Conservation (phyloP, 2,113 vertebrate species). For the Herpailurus yagouaroundi region DNA sequence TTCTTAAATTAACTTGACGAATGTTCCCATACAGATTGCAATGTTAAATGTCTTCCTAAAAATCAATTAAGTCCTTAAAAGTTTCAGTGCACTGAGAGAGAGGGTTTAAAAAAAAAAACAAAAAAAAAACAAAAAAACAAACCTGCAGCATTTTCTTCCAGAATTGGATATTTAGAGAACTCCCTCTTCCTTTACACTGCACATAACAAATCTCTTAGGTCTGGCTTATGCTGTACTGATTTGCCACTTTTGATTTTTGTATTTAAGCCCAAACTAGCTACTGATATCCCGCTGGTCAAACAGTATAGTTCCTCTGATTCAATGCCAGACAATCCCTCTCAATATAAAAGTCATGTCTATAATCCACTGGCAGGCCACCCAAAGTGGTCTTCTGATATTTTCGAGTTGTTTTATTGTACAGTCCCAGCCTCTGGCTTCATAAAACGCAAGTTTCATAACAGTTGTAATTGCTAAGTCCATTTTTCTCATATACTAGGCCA, state of each 20-base stretch:
- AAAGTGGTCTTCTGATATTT: constrained; percentile 74
- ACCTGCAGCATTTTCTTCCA: constrained; percentile 23
- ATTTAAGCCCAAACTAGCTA: constrained; percentile 62
- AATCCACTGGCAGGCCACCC: constrained; percentile 51
- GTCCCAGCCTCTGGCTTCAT: constrained; percentile 63
- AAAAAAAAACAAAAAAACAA: not conserved
- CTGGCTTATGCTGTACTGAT: constrained; percentile 60
- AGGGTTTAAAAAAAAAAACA: not conserved
- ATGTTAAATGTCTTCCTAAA: constrained; percentile 69
- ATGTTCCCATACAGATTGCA: constrained; percentile 47
- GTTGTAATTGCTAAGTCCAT: constrained; percentile 54
- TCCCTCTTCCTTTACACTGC: constrained; percentile 39
- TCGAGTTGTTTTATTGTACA: constrained; percentile 61
- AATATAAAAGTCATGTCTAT: constrained; percentile 67
- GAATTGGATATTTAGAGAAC: constrained; percentile 37
- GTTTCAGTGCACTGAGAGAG: constrained; percentile 9
- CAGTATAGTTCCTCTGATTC: constrained; percentile 45
- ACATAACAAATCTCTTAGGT: constrained; percentile 53
- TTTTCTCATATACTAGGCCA: constrained; percentile 58
- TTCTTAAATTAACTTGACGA: constrained; percentile 59
- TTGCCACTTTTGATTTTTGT: constrained; percentile 70
- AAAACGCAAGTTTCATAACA: constrained; percentile 65
- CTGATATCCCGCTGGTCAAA: constrained; percentile 48
- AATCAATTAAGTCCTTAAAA: constrained; percentile 63
- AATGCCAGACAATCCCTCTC: constrained; percentile 65